A percentile compares a stretch with the other conserved stretches of the same genome.
Conservation (phyloP, 37 sponge, comb jelly and placozoan genomes). For the Bolinopsis microptera region DNA sequence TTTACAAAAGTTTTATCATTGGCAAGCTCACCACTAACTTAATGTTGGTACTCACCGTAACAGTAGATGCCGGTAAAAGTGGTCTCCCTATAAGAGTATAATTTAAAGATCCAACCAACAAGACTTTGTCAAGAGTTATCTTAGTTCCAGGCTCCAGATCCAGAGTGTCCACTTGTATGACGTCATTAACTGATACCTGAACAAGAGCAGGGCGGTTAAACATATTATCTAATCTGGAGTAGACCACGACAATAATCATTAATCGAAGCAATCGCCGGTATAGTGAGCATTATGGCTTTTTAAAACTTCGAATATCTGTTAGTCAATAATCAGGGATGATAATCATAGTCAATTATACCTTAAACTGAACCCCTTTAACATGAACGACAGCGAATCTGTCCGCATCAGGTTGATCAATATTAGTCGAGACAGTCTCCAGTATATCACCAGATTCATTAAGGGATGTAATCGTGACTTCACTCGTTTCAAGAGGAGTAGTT, state of each 20-base stretch:
- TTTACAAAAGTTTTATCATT: too few relatives aligned
- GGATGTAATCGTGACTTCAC: not conserved
- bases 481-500: not conserved
- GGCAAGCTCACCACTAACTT: too few relatives aligned
- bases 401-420: slow-evolving; percentile 28
- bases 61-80: slow-evolving; percentile 33
- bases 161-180: slow-evolving; percentile 32
- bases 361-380: slow-evolving; percentile 23
- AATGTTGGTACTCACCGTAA: not conserved
- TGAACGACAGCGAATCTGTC: slow-evolving; percentile 11
- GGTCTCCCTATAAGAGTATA: slow-evolving; percentile 49
- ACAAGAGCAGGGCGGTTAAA: not conserved
- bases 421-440: slow-evolving; percentile 1
- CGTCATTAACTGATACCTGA: slow-evolving; percentile 29
- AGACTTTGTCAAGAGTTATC: slow-evolving; percentile 52
- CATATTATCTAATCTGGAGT: too few relatives aligned
- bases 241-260: too few relatives aligned
- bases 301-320: too few relatives aligned
- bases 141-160: slow-evolving; percentile 48
- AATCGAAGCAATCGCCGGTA: too few relatives aligned
- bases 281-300: too few relatives aligned
- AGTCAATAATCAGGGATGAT: too few relatives aligned
- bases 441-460: not conserved
- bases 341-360: too few relatives aligned
- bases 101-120: slow-evolving; percentile 46